Evolutionary conservation across 2,888 invertebrate genomes (phyloP), one percentile per base, ranked within the genome.

Genomic region (Drosophila fungiperda): DNA sequence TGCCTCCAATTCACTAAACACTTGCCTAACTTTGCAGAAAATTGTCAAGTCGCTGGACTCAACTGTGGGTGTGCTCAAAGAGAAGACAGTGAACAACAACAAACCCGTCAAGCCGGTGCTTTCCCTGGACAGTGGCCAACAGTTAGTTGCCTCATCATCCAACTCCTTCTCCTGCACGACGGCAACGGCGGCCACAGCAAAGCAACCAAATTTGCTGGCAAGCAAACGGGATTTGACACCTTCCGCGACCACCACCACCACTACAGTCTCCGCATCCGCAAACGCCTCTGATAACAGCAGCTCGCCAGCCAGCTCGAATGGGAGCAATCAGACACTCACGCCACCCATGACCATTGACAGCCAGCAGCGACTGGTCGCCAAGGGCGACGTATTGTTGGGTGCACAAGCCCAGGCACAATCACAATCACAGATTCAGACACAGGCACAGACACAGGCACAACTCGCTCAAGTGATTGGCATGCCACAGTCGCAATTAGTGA

Each of bases 31-130:
- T 75, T 88, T 91, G 36, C 90, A 93, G 93, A 93, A 93, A 91
- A 89, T 89, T 79, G 91, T 91, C 61, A 93, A 93, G 86, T 93
- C 93, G 48, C 83, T 93, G 83, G 93, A 93, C 82, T 91, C 92
- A 52, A 83, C 82, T 63, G 72, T 74, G 33, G 54, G 55, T 8
- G 54, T 73, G 33, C 77, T 89, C 54, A 92, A 87, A 73, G 92
- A 92, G 61, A 92, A 92, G 80, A 73, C 90, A 29, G 89, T 87
- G 53, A 93, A 93, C 84, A 93, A 93, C 78, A 93, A 93, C 82
- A 93, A 93, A 80, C 91, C 92, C 35, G 84, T 93, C 45, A 92
- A 92, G 83, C 90, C 93, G 53, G 82, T 93, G 63, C 82, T 93
- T 38, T 93, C 93, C 15, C 73, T 93, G 68, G 93, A 93, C 60